Conservation (phyloP, 1,140 invertebrate genomes). For the Lordiphosa collinella region DNA sequence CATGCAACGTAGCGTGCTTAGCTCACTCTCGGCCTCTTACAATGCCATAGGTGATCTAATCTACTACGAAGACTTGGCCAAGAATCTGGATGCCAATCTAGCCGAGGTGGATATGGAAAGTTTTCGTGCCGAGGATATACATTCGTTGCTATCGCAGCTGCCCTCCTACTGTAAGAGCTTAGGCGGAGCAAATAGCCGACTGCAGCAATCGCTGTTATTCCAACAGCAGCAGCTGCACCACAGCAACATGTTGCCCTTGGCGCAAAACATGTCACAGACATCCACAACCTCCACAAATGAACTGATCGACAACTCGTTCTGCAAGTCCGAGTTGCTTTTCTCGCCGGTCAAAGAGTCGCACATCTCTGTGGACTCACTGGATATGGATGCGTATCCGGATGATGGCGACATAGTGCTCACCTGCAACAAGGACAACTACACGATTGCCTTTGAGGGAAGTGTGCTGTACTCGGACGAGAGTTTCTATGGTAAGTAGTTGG, state of each 20-base stretch:
- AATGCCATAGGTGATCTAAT: conserved; percentile 86
- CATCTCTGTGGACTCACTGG: conserved; percentile 93
- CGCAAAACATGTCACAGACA: conserved; percentile 79
- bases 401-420: conserved; percentile 92
- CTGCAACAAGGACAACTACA: conserved; percentile 96
- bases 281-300: conserved; percentile 74
- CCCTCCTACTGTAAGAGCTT: conserved; percentile 84
- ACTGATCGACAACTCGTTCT: conserved; percentile 84
- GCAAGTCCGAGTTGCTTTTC: conserved; percentile 93
- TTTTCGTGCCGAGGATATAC: conserved; percentile 94
- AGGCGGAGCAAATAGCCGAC: conserved; percentile 60
- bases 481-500: conserved; percentile 83
- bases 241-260: conserved; percentile 38
- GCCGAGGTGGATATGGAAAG: conserved; percentile 97
- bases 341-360: conserved; percentile 94
- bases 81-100: conserved; percentile 94
- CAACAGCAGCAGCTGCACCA: conserved; percentile 48
- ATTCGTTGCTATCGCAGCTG: conserved; percentile 89
- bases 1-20: conserved; percentile 89
- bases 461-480: conserved; percentile 92
- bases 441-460: conserved; percentile 95
- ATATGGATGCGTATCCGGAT: conserved; percentile 87
- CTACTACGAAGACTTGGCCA: conserved; percentile 91
- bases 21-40: conserved; percentile 89
- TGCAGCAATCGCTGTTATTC: conserved; percentile 66